phyloP scores from a whole-genome alignment of 2,113 vertebrate genomes.

The Cyprinus carpio region DNA sequence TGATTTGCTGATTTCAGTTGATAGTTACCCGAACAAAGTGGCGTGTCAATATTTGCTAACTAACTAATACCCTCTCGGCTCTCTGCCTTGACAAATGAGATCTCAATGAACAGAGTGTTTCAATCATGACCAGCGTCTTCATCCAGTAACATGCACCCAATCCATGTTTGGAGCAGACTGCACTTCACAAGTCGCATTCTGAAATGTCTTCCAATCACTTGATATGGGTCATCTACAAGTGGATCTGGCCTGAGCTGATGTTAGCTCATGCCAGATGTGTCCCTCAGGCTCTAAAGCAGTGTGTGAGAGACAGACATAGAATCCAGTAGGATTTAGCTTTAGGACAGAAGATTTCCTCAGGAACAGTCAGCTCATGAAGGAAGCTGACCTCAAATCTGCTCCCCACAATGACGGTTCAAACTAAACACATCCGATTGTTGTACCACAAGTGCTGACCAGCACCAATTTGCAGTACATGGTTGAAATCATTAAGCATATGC shows the following conservation, averaged over 20 bases:
- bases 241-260: background rate
- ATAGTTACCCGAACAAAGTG: constrained; percentile 89
- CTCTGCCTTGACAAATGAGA: constrained; percentile 83
- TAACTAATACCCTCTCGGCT: constrained; percentile 86
- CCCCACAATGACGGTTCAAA: background rate
- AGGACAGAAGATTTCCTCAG: background rate
- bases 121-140: background rate
- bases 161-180: background rate
- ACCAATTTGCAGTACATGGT: background rate
- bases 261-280: constrained; percentile 2
- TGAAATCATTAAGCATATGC: background rate
- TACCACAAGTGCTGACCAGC: background rate
- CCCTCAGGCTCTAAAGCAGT: background rate
- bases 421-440: background rate
- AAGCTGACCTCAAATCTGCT: background rate
- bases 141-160: background rate
- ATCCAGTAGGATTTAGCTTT: background rate
- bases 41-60: constrained; percentile 88
- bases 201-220: background rate
- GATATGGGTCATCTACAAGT: background rate
- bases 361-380: background rate
- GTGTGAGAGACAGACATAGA: background rate
- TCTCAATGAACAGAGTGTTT: constrained; percentile 70
- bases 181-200: background rate
- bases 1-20: constrained; percentile 97